Evolutionary conservation across 2,888 invertebrate species (phyloP).

Genomic region (Macaria liturata): DNA sequence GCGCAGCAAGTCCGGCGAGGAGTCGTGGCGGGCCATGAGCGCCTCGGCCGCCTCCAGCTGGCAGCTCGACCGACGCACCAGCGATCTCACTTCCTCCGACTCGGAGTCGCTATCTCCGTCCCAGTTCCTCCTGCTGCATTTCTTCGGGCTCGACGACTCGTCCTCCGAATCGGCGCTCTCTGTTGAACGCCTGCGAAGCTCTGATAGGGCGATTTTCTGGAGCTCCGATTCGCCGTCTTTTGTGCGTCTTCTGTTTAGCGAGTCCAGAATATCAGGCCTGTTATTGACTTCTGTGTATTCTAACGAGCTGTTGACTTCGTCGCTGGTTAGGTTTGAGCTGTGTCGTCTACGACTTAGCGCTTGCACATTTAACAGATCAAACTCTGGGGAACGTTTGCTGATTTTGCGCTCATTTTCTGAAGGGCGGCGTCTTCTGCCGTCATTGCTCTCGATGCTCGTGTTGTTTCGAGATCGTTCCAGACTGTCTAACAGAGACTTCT

Average conservation of each 20-base stretch:
- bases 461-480: slow-evolving; percentile 75
- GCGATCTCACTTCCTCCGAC: slow-evolving; percentile 84
- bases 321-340: slow-evolving; percentile 77
- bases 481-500: slow-evolving; percentile 74
- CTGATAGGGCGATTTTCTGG: slow-evolving; percentile 69
- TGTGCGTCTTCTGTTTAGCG: slow-evolving; percentile 61
- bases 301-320: slow-evolving; percentile 75
- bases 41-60: slow-evolving; percentile 85
- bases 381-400: slow-evolving; percentile 74
- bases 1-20: slow-evolving; percentile 74
- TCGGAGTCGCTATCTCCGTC: slow-evolving; percentile 85
- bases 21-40: slow-evolving; percentile 75
- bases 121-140: slow-evolving; percentile 62
- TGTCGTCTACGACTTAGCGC: slow-evolving; percentile 70
- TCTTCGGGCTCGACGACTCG: slow-evolving; percentile 66
- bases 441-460: slow-evolving; percentile 76
- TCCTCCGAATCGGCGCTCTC: slow-evolving; percentile 71
- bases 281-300: slow-evolving; percentile 78
- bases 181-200: slow-evolving; percentile 70
- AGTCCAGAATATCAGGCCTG: slow-evolving; percentile 75
- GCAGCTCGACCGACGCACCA: slow-evolving; percentile 85
- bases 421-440: slow-evolving; percentile 68
- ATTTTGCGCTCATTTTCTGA: slow-evolving; percentile 68
- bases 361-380: slow-evolving; percentile 72
- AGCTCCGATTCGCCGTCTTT: slow-evolving; percentile 64